Evolutionary conservation across 1,140 invertebrate genomes (phyloP), one percentile per base, ranked within the genome.

Genomic region (Tenebrio molitor): DNA sequence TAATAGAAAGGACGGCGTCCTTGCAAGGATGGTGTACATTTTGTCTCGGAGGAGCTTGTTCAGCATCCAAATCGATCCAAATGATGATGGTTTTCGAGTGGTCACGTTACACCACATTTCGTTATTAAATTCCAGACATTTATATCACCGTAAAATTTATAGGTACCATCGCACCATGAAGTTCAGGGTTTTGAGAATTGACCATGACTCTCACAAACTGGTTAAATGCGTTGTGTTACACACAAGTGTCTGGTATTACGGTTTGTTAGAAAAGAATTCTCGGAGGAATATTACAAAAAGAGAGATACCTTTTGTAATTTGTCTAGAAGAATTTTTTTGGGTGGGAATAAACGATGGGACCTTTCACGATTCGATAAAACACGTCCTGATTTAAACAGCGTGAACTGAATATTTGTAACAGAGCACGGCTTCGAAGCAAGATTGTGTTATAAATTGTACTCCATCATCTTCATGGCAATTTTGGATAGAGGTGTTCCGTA

Each of bases 341-440:
- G 44, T 5, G 29, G 23, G 29, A 58, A 25, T 58, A 58, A 58
- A 14, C 21, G 50, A 14, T 58, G 50, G 23, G 29, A 58, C 50
- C 50, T 58, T 58, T 58, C 50, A 58, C 50, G 50, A 58, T 58
- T 58, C n/a, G 50, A 25, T 29, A 58, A 25, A 58, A 25, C 50
- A 58, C 50, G 23, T 58, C 21, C 50, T 58, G 29, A 58, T 58
- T 58, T 58, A 58, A 58, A 58, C 29, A 58, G 14, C 50, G 15
- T 58, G 50, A 58, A 25, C 10, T 14, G 50, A 29, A 23, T 2
- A 19, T 23, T 23, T 29, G 50, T 25, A 50, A n/a, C 10, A 10
- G 19, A 16, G 44, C 12, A 12, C n/a, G n/a, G n/a, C n/a, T n/a
- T n/a, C n/a, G n/a, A n/a, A n/a, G n/a, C n/a, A n/a, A n/a, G n/a